Evolutionary conservation across 37 sponge, comb jelly and placozoan genomes (phyloP).

Genomic region (Tethya wilhelma): DNA sequence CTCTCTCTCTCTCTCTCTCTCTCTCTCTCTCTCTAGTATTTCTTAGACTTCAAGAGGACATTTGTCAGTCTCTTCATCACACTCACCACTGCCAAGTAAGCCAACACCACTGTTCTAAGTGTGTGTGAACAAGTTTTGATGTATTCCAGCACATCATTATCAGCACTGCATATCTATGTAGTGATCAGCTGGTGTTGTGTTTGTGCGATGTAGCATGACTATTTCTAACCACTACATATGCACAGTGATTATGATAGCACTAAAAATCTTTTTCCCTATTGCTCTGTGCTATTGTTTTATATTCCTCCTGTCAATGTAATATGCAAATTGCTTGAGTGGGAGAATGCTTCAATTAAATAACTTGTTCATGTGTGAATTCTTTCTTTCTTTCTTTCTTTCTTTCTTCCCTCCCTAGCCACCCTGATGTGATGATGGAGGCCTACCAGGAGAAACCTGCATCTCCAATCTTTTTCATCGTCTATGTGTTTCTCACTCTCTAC

Average conservation of each 20-base stretch:
- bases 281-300: not conserved
- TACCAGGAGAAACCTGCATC: conserved; percentile 33
- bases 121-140: not conserved
- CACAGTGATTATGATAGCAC: not conserved
- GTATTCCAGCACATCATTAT: no score
- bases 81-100: conserved; percentile 87
- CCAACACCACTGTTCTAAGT: not conserved
- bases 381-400: not conserved
- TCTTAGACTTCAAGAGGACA: conserved; percentile 33
- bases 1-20: not conserved
- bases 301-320: no score
- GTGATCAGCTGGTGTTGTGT: no score
- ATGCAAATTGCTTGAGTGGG: no score
- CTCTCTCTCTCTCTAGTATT: conserved; percentile 51
- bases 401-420: conserved; percentile 39
- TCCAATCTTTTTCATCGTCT: conserved; percentile 83
- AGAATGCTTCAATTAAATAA: not conserved
- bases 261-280: not conserved
- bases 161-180: not conserved
- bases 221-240: not conserved
- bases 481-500: conserved; percentile 70
- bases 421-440: conserved; percentile 89
- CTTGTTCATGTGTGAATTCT: not conserved
- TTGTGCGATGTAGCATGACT: no score
- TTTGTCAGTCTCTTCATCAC: conserved; percentile 86